These are phyloP conservation scores for Neoaliturus tenellus DNA, from an alignment of 2,888 invertebrate genomes.

Conservation along the genomic window DNA sequence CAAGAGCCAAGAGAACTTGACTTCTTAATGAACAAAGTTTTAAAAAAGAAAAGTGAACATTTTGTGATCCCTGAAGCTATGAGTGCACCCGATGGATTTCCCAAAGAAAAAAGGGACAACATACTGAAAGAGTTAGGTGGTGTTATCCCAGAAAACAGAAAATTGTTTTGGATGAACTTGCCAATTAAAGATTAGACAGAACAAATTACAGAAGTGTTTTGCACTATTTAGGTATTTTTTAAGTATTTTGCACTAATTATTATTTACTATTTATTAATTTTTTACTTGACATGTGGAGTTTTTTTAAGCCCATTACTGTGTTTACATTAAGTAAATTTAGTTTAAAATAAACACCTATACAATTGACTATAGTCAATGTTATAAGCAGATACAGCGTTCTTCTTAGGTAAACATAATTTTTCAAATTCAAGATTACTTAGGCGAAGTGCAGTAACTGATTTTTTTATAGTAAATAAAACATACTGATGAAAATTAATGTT, in stretches of 20 bases:
- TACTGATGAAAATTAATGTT: neutral
- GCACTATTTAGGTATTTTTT: no score
- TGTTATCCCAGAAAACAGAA: conserved; percentile 16
- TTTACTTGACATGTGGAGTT: no score
- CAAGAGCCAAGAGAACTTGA: conserved; percentile 1
- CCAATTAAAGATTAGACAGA: neutral
- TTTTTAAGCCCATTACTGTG: no score
- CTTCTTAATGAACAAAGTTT: conserved; percentile 24
- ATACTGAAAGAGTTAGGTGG: conserved; percentile 22
- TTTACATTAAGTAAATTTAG: no score
- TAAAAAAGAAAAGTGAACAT: neutral
- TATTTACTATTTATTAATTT: no score
- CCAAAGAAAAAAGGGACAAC: conserved; percentile 30
- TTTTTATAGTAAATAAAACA: neutral
- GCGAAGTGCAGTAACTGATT: neutral
- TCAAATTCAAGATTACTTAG: neutral
- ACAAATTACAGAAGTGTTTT: no score
- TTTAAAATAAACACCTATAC: no score
- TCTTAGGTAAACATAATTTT: neutral
- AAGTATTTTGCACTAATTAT: no score
- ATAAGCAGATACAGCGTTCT: no score
- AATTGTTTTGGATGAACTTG: conserved; percentile 1
- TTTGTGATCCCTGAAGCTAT: neutral
- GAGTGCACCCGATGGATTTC: conserved; percentile 1
- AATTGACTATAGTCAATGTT: no score